Evolutionary conservation across 35 echinoderm and acorn worm genomes (phyloP).

Genomic region (Eucidaris tribuloides): DNA sequence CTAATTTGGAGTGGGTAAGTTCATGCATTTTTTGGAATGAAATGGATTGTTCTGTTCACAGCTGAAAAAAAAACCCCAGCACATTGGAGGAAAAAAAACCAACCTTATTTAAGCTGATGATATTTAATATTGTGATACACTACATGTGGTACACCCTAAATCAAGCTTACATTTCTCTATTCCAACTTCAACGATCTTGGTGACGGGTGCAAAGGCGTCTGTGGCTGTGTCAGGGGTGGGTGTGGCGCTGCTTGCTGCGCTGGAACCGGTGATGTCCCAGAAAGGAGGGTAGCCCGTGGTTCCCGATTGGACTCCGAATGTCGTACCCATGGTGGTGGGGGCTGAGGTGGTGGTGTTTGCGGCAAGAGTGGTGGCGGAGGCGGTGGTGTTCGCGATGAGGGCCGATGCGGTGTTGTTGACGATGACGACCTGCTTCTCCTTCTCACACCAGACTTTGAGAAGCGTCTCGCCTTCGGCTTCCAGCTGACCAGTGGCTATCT

Average conservation of each 20-base stretch:
- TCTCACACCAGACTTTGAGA: constrained; percentile 82
- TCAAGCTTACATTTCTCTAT: constrained; percentile 32
- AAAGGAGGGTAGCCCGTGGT: constrained; percentile 11
- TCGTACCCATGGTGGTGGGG: background rate
- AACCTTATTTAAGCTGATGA: too few species aligned
- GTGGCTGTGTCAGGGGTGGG: background rate
- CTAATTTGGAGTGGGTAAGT: too few species aligned
- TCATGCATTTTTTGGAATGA: too few species aligned
- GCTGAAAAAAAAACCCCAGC: too few species aligned
- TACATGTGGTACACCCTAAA: too few species aligned
- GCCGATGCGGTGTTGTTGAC: constrained; percentile 7
- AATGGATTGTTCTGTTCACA: too few species aligned
- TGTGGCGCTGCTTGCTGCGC: background rate
- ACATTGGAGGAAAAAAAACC: too few species aligned
- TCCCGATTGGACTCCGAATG: background rate
- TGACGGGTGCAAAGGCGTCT: background rate
- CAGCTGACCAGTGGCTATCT: constrained; percentile 73
- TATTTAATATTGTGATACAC: too few species aligned
- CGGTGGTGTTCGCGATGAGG: background rate
- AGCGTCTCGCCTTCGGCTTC: constrained; percentile 42
- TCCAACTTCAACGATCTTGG: background rate
- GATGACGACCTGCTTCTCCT: constrained; percentile 11
- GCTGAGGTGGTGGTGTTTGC: background rate
- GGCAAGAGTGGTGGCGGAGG: background rate
- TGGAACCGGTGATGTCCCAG: constrained; percentile 1